Evolutionary conservation across 2,888 invertebrate genomes (phyloP).

Genomic region (Dicranocentrus wangi): DNA sequence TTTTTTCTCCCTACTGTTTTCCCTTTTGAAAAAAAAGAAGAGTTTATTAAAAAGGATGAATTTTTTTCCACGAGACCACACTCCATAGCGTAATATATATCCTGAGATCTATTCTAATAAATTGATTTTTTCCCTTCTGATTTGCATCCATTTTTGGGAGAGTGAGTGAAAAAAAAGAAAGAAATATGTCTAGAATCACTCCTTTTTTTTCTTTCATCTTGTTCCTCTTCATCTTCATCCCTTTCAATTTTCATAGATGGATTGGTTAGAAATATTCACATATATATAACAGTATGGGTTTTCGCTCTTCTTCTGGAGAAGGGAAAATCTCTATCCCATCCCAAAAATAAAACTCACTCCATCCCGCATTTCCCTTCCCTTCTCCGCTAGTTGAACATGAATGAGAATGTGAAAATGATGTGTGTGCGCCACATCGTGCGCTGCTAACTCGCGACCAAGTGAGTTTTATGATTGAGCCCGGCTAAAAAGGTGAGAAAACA

Average conservation of each 20-base stretch:
- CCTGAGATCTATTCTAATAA: constrained; percentile 15
- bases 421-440: constrained; percentile 2
- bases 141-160: constrained; percentile 31
- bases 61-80: constrained; percentile 2
- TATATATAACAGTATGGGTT: no score
- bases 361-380: neutral
- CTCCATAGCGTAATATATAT: neutral
- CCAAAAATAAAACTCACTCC: no score
- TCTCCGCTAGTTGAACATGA: constrained; percentile 45
- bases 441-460: constrained; percentile 14
- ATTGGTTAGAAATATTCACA: no score
- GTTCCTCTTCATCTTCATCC: neutral
- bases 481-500: constrained; percentile 59
- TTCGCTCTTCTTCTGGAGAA: no score
- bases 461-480: constrained; percentile 32
- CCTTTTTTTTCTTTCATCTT: neutral
- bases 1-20: neutral
- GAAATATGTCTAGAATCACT: no score
- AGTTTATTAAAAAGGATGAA: constrained; percentile 22
- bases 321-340: constrained; percentile 1
- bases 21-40: neutral
- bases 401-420: constrained; percentile 22
- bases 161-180: neutral
- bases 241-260: neutral
- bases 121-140: constrained; percentile 26